These are phyloP conservation scores for Gulo gulo DNA, from an alignment of 2,113 vertebrate species.

Conservation along the genomic window DNA sequence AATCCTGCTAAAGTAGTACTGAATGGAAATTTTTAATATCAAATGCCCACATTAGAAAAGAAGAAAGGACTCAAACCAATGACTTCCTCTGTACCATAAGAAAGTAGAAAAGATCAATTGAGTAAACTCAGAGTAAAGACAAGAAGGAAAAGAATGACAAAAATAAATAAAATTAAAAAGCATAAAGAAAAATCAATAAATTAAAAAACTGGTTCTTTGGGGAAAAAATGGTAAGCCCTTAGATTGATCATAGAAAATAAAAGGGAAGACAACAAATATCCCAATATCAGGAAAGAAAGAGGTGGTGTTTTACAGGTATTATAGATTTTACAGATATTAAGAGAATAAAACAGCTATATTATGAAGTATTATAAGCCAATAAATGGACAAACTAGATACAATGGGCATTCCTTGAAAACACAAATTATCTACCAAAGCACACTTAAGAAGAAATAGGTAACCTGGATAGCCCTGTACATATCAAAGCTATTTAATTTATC, in stretches of 20 bases:
- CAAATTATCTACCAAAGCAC: neutral
- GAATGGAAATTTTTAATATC: neutral
- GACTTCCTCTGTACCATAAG: neutral
- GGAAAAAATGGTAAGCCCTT: neutral
- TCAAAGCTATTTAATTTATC: neutral
- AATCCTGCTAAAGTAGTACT: neutral
- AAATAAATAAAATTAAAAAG: neutral
- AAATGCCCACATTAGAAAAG: neutral
- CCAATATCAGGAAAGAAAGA: neutral
- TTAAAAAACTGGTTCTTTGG: neutral
- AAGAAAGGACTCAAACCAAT: neutral
- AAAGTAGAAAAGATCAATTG: neutral
- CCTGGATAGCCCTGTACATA: neutral
- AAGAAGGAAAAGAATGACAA: neutral
- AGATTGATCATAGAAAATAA: neutral
- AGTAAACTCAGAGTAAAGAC: neutral
- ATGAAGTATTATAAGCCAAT: neutral
- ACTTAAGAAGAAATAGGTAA: neutral
- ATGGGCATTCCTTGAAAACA: neutral
- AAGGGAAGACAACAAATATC: neutral
- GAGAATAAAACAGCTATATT: neutral
- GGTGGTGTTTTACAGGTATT: neutral
- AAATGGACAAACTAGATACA: neutral
- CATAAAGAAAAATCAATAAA: neutral
- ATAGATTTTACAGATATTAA: neutral